Percentiles rank a stretch among this genome's conserved stretches.
Conservation (phyloP, 2,113 vertebrate species). For the Oophaga pumilio region DNA sequence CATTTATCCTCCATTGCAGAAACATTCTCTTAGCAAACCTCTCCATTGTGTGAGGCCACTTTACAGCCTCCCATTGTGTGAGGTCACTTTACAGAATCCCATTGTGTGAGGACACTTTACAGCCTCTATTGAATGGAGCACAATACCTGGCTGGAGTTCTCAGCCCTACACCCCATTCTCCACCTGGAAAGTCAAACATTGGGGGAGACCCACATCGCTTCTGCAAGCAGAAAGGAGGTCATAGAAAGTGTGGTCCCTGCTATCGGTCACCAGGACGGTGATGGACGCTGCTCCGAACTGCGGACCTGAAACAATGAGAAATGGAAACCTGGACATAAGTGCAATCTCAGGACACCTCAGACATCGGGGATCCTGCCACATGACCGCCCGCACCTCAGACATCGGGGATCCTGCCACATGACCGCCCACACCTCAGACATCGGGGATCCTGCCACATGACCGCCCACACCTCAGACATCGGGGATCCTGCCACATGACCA, state of each 20-base stretch:
- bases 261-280: neutral
- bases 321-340: neutral
- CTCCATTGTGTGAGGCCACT: neutral
- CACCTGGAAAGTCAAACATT: neutral
- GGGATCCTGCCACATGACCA: neutral
- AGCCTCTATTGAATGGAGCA: constrained; percentile 18
- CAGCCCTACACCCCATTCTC: neutral
- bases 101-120: neutral
- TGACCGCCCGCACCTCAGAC: neutral
- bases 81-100: no score
- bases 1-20: neutral
- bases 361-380: neutral
- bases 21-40: neutral
- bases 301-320: neutral
- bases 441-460: neutral
- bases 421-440: neutral
- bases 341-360: neutral
- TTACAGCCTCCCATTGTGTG: constrained; percentile 4
- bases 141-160: neutral
- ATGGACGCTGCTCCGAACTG: neutral
- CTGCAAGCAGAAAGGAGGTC: neutral
- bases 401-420: neutral
- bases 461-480: neutral
- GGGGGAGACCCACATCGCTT: neutral
- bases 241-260: neutral